phyloP scores from a whole-genome alignment of 2,797 vertebrate genomes.

The Serranus cabrilla region DNA sequence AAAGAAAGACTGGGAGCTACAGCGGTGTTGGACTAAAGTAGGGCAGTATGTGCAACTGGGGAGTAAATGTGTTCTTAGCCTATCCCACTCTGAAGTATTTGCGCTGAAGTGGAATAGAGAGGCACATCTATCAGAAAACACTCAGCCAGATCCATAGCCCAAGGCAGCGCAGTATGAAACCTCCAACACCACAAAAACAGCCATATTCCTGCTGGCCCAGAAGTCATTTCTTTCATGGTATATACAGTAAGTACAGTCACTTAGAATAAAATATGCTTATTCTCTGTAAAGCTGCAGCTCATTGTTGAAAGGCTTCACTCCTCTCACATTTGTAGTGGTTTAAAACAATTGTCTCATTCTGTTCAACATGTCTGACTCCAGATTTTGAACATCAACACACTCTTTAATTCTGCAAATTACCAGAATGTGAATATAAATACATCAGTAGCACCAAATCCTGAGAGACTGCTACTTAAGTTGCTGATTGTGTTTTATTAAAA shows the following conservation, averaged over 20 bases:
- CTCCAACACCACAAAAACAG: constrained; percentile 51
- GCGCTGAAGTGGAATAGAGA: constrained; percentile 66
- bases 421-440: constrained; percentile 10
- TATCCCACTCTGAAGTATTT: constrained; percentile 71
- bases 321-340: constrained; percentile 1
- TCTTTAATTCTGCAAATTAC: constrained; percentile 17
- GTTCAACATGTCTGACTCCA: neutral
- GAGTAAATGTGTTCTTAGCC: constrained; percentile 76
- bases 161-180: constrained; percentile 62
- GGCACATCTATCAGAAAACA: constrained; percentile 78
- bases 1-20: constrained; percentile 54
- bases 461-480: constrained; percentile 6
- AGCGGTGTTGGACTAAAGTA: constrained; percentile 69
- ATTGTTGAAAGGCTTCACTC: constrained; percentile 14
- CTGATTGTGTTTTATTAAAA: constrained; percentile 25
- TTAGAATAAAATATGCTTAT: constrained; percentile 2
- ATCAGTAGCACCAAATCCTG: constrained; percentile 2
- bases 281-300: constrained; percentile 9
- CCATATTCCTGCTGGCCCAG: constrained; percentile 33
- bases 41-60: constrained; percentile 74
- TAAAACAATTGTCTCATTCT: constrained; percentile 15
- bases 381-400: neutral
- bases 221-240: constrained; percentile 28
- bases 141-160: constrained; percentile 70
- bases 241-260: constrained; percentile 15